These are phyloP conservation scores for Oxygymnocypris stewartii DNA, from an alignment of 2,113 vertebrate species.

Conservation along the genomic window DNA sequence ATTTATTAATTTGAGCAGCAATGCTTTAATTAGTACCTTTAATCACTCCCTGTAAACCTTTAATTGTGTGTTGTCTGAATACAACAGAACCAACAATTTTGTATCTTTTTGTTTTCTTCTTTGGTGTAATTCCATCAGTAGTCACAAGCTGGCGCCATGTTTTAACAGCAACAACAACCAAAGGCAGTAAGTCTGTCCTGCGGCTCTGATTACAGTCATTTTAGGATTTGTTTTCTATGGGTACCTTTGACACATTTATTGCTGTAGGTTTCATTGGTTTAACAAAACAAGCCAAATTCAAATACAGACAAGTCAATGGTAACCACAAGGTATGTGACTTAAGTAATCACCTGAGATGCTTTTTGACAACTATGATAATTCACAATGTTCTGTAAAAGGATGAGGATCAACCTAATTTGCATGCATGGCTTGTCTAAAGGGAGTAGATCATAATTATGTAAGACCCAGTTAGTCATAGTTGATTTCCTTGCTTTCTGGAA, in stretches of 20 bases:
- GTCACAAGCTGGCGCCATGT: slow-evolving; percentile 65
- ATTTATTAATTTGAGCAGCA: background rate
- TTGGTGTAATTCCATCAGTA: background rate
- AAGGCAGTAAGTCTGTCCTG: slow-evolving; percentile 30
- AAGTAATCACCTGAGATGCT: slow-evolving; percentile 7
- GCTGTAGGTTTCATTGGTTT: slow-evolving; percentile 22
- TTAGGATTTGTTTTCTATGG: slow-evolving; percentile 40
- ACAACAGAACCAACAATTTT: background rate
- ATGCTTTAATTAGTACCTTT: background rate
- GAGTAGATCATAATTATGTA: slow-evolving; percentile 15
- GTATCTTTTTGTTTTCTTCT: background rate
- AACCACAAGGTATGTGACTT: slow-evolving; percentile 4
- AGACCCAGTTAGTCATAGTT: background rate
- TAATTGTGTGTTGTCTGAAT: background rate
- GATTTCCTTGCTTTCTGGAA: background rate
- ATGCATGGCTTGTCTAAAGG: slow-evolving; percentile 1
- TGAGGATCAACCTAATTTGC: background rate
- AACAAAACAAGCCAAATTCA: slow-evolving; percentile 20
- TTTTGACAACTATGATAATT: slow-evolving; percentile 40
- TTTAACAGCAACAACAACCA: slow-evolving; percentile 24
- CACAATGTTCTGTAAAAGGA: background rate
- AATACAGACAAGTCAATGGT: slow-evolving; percentile 48
- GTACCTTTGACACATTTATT: slow-evolving; percentile 24
- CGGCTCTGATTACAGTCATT: slow-evolving; percentile 30
- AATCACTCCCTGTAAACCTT: background rate